Conservation (phyloP, 2,888 invertebrate genomes). For the Zaprionus bogoriensis region DNA sequence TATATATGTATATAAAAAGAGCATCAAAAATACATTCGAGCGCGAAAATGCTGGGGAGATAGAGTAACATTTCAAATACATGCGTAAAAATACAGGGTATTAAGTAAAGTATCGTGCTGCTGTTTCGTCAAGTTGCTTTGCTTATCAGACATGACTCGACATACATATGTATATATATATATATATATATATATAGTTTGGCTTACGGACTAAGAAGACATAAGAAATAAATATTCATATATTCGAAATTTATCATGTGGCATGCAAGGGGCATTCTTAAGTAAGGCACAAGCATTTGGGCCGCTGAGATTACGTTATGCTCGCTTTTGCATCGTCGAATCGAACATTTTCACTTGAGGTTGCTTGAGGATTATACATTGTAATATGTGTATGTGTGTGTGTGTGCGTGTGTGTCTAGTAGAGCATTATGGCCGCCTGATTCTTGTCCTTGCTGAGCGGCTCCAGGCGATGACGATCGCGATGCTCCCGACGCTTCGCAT, state of each 20-base stretch:
- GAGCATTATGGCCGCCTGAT: slow-evolving; percentile 82
- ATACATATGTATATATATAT: slow-evolving; percentile 8
- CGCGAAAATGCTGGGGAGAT: slow-evolving; percentile 43
- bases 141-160: slow-evolving; percentile 33
- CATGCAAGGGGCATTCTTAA: slow-evolving; percentile 59
- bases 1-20: slow-evolving; percentile 25
- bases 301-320: slow-evolving; percentile 60
- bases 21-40: slow-evolving; percentile 55
- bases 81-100: slow-evolving; percentile 17
- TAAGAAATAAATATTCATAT: slow-evolving; percentile 15
- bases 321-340: slow-evolving; percentile 30
- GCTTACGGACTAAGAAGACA: slow-evolving; percentile 22
- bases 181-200: slow-evolving; percentile 9
- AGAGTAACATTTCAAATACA: slow-evolving; percentile 16
- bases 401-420: slow-evolving; percentile 66
- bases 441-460: slow-evolving; percentile 80
- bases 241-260: slow-evolving; percentile 45
- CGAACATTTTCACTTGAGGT: slow-evolving; percentile 58
- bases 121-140: slow-evolving; percentile 23
- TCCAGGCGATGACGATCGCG: slow-evolving; percentile 76
- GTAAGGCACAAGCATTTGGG: slow-evolving; percentile 63
- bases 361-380: slow-evolving; percentile 31
- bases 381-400: not conserved
- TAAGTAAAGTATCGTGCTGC: slow-evolving; percentile 22
- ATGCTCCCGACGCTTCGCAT: slow-evolving; percentile 76